Percentiles rank a stretch among this genome's conserved stretches.
Evolutionary conservation across 1,140 invertebrate genomes (phyloP).

Genomic region (Aphidius ervi): DNA sequence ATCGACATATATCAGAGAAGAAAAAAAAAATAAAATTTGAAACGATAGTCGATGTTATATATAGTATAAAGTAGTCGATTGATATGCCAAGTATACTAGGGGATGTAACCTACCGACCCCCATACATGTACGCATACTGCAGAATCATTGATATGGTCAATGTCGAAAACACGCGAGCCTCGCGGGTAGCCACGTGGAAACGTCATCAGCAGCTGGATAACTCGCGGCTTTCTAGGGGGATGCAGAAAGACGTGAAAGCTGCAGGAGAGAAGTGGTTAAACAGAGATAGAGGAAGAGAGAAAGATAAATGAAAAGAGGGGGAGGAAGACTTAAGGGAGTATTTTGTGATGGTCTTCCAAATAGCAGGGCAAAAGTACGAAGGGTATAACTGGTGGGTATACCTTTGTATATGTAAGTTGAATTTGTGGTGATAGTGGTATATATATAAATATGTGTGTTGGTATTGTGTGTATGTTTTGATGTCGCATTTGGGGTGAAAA

Average conservation of each 20-base stretch:
- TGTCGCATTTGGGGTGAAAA: background rate
- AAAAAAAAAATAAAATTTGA: background rate
- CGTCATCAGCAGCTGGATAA: conserved; percentile 52
- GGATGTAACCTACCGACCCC: background rate
- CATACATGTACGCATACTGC: background rate
- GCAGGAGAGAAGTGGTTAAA: conserved; percentile 28
- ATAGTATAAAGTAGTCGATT: too few species aligned
- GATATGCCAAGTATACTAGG: background rate
- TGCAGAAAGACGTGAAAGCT: conserved; percentile 27
- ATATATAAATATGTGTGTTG: too few species aligned
- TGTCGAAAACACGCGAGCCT: conserved; percentile 52
- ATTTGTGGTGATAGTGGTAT: too few species aligned
- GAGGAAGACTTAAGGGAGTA: too few species aligned
- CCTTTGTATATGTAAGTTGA: too few species aligned
- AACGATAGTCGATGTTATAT: too few species aligned
- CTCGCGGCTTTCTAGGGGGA: conserved; percentile 28
- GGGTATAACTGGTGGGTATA: background rate
- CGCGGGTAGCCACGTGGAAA: conserved; percentile 50
- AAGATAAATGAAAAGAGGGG: background rate
- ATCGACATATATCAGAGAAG: too few species aligned
- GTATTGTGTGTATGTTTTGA: background rate
- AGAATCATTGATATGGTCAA: conserved; percentile 40
- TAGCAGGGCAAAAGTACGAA: background rate
- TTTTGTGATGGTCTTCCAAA: too few species aligned
- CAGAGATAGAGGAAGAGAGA: conserved; percentile 12